These are phyloP conservation scores for Chroicocephalus ridibundus DNA, from an alignment of 2,113 vertebrate species.

Conservation along the genomic window DNA sequence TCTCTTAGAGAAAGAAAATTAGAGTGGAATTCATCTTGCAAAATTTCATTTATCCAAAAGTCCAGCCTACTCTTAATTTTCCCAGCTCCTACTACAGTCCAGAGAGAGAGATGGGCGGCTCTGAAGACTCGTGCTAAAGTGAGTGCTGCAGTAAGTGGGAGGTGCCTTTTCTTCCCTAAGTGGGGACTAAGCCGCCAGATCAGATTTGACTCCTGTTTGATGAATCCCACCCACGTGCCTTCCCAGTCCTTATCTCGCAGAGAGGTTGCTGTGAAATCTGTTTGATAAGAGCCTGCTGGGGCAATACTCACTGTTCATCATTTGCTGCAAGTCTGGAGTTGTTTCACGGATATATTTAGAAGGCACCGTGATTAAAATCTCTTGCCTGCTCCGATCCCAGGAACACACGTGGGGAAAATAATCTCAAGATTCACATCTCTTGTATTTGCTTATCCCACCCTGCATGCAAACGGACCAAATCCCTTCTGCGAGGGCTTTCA, in stretches of 20 bases:
- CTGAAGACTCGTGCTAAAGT: neutral
- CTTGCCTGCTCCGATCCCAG: neutral
- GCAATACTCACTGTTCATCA: neutral
- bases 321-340: neutral
- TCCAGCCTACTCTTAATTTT: neutral
- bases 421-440: neutral
- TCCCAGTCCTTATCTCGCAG: neutral
- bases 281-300: slow-evolving; percentile 1
- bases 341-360: neutral
- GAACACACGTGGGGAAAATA: neutral
- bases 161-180: neutral
- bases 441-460: neutral
- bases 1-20: neutral
- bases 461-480: neutral
- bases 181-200: neutral
- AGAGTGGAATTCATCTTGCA: neutral
- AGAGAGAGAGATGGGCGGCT: neutral
- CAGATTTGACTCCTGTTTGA: neutral
- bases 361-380: neutral
- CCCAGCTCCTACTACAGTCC: neutral
- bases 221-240: neutral
- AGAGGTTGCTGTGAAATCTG: neutral
- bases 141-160: neutral
- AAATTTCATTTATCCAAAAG: neutral
- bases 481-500: neutral